Base-by-base conservation (phyloP, 1,140 invertebrate species). In the Heliconius himera region DNA sequence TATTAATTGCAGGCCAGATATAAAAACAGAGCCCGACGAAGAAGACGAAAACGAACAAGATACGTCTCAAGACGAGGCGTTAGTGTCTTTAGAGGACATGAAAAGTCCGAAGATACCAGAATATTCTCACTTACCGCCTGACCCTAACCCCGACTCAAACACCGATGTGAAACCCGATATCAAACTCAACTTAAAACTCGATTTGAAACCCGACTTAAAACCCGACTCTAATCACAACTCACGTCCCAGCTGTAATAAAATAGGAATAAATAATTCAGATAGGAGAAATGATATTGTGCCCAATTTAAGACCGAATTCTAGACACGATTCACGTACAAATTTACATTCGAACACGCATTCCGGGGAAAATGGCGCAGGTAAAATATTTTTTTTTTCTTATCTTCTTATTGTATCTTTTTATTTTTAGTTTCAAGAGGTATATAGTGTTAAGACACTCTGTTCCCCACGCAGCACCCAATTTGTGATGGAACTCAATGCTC, bases 61-160 rank as follows among this genome's bases (percentile, higher is more conserved):
- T 29, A 36, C 51, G 8, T 84, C 81, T 1, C 86, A 84, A 41
- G 89, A 89, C 3, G 90, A 86, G 26, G 81, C 70, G 20, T 11
- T 81, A 74, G 60, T 78, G 22, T 73, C 85, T 8, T 74, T 82
- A 0, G 90, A 91, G 29, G 88, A 91, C 29, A 70, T 89, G 13
- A 88, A 85, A 66, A 92, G 90, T 73, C 90, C 90, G 0, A 90
- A 88, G 66, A 82, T 91, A 26, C 86, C 91, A 0, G 91, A 93
- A 49, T 94, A 92, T 78, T 82, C 91, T 0, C 92, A 94, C 72
- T 74, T 93, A 22, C 92, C 92, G 8, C 90, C 92, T n/a, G 60
- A 66, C 22, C 60, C 60, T 29, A 66, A 66, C 26, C 60, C 60
- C 1, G 60, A 66, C 26, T 66, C 26, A 3, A 66, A 29, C 18